phyloP scores from a whole-genome alignment of 2,888 invertebrate species.

The Eristalis intricaria region DNA sequence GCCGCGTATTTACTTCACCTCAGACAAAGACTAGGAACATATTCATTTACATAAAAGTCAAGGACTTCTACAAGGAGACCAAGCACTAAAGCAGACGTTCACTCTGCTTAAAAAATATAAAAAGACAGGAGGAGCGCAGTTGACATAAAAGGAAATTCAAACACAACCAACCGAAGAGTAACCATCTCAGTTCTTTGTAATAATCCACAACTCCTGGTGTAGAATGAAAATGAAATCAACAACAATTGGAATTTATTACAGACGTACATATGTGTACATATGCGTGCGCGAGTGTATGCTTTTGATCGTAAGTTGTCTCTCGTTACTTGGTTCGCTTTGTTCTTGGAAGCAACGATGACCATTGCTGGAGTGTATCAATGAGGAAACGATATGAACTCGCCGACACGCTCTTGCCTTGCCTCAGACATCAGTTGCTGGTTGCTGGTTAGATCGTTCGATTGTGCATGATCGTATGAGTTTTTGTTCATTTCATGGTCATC shows the following conservation, averaged over 20 bases:
- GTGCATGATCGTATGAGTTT: neutral
- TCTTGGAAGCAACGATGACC: constrained; percentile 17
- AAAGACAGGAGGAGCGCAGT: constrained; percentile 4
- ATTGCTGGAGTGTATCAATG: constrained; percentile 30
- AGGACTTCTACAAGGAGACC: constrained; percentile 58
- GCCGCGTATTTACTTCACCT: neutral
- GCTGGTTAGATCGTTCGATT: neutral
- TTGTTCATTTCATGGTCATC: neutral
- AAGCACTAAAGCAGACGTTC: constrained; percentile 51
- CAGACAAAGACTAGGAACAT: neutral
- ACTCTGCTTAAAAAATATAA: constrained; percentile 28
- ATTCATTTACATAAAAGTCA: constrained; percentile 45
- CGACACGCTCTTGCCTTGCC: constrained; percentile 5
- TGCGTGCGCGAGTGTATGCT: constrained; percentile 3
- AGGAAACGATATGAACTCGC: constrained; percentile 47
- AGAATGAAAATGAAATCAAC: constrained; percentile 57
- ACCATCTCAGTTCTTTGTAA: constrained; percentile 31
- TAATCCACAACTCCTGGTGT: neutral
- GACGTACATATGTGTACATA: neutral
- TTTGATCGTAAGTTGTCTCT: constrained; percentile 2
- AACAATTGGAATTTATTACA: constrained; percentile 50
- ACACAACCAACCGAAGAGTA: constrained; percentile 16
- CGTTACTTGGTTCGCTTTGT: constrained; percentile 21
- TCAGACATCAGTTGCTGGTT: neutral
- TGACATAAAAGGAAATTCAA: constrained; percentile 55